Evolutionary conservation across 2,888 invertebrate species (phyloP).

Genomic region (Sminthurinus aureus): DNA sequence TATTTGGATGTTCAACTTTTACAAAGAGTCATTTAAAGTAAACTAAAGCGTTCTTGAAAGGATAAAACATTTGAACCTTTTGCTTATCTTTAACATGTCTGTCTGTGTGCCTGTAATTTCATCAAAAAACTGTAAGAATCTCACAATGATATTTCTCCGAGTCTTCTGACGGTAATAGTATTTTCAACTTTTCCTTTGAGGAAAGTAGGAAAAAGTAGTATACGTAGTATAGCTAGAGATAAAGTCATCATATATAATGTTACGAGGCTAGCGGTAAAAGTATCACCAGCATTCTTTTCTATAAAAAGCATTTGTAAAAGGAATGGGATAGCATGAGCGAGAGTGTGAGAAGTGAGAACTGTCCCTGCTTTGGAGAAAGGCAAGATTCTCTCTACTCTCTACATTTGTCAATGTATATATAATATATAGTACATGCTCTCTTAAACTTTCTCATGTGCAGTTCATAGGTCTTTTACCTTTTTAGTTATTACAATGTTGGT

Average conservation of each 20-base stretch:
- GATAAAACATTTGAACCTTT: not conserved
- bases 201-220: not conserved
- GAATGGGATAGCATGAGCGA: not conserved
- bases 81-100: too few species aligned
- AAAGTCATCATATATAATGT: not conserved
- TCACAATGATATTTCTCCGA: not conserved
- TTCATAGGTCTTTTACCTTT: not conserved
- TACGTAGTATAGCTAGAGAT: not conserved
- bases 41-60: not conserved
- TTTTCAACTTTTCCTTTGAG: constrained; percentile 2
- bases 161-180: not conserved
- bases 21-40: not conserved
- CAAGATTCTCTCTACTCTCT: not conserved
- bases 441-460: not conserved
- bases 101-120: not conserved
- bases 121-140: not conserved
- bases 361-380: not conserved
- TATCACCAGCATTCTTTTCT: not conserved
- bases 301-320: too few species aligned
- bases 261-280: not conserved
- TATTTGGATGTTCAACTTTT: too few species aligned
- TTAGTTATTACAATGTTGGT: too few species aligned
- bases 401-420: not conserved
- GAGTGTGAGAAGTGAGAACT: not conserved
- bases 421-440: not conserved